phyloP scores from a whole-genome alignment of 1,140 invertebrate genomes.

The Eurytemora carolleeae region DNA sequence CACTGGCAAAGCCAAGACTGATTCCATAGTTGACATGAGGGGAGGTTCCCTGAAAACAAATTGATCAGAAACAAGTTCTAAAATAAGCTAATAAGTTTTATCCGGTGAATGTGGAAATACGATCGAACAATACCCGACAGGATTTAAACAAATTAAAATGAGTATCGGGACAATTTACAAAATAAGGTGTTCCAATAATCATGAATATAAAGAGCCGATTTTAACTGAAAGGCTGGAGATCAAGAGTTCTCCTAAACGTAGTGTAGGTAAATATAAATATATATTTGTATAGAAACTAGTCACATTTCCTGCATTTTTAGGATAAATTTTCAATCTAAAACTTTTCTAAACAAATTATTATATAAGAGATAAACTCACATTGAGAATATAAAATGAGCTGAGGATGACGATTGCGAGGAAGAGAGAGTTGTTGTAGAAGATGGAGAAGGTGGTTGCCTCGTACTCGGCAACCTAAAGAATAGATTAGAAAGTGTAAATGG shows the following conservation, averaged over 20 bases:
- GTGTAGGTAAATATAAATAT: neutral
- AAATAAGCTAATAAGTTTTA: too few species aligned
- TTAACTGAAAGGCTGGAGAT: neutral
- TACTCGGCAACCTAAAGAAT: conserved; percentile 62
- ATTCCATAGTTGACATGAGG: conserved; percentile 81
- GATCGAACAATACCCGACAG: too few species aligned
- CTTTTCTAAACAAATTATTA: neutral
- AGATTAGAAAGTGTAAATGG: too few species aligned
- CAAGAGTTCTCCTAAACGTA: neutral
- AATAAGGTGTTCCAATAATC: neutral
- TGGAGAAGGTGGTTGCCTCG: conserved; percentile 93
- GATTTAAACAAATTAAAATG: neutral
- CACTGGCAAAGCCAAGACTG: conserved; percentile 62
- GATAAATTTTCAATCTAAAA: neutral
- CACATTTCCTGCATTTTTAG: neutral
- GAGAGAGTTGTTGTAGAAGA: conserved; percentile 96
- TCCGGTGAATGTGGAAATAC: too few species aligned
- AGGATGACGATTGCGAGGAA: conserved; percentile 88
- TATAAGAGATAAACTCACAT: conserved; percentile 22
- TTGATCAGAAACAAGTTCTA: too few species aligned
- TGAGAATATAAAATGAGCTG: conserved; percentile 77
- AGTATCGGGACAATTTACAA: neutral
- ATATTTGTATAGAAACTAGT: neutral
- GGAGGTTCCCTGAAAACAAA: conserved; percentile 46
- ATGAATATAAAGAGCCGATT: neutral